Base-by-base conservation (phyloP, 2,113 vertebrate species). In the Strix uralensis region DNA sequence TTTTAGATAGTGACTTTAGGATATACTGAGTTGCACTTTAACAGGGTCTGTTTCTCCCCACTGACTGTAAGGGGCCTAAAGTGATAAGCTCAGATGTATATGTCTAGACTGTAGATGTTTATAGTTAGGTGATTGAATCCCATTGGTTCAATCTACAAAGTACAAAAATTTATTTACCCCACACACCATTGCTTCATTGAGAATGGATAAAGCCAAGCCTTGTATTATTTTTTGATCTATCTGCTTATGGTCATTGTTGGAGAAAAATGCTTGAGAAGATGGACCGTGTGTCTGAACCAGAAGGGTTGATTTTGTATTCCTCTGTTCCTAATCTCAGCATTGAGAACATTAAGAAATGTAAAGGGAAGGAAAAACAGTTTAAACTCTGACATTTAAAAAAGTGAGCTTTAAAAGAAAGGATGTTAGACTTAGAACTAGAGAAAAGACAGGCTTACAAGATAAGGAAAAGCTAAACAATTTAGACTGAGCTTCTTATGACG, bases 401-500 rank as follows among this genome's bases (percentile, higher is more conserved):
- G 34, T 84, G 27, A 54, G 30, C 86, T 82, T 61, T 58, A 82
- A 77, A 94, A 94, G 40, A 87, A 71, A 88, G 51, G 62, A 77
- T 26, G n/a, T 21, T 93, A 83, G 80, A 86, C 38, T 71, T 74
- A 92, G 7, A 91, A 71, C 54, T 90, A 77, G 55, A 55, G 57
- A 69, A 92, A 85, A 92, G 57, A 58, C 71, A 78, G 54, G n/a
- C 73, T 90, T 89, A 92, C 58, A 86, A 92, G 92, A 92, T 84
- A 95, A 92, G 65, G 67, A 83, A 70, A 90, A 83, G 23, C 57
- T 81, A 95, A 95, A 94, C 86, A 93, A 70, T 84, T 78, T 81
- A 97, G 95, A 96, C 81, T 88, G 75, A 95, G 82, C 42, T 61
- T 91, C 94, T 97, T 97, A 67, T 96, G 94, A 94, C 83, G 91